Evolutionary conservation across 2,797 vertebrate species (phyloP), one percentile per base, ranked within the genome.

Genomic region (Scolopax rusticola): DNA sequence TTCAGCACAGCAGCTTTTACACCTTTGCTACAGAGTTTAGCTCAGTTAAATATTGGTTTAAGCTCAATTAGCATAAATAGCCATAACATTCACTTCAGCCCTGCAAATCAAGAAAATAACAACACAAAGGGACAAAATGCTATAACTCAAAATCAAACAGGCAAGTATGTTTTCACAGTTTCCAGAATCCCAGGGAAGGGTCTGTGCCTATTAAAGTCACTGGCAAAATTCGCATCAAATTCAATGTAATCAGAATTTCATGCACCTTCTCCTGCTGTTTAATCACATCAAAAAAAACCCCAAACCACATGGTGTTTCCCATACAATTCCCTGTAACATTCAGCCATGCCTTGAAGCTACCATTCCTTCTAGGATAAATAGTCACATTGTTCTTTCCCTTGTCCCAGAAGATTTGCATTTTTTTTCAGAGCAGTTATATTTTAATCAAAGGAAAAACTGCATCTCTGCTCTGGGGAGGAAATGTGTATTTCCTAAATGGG

Each of bases 21-120:
- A 84, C 14, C 20, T 70, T 54, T 84, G 33, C 54, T 87, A 73
- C 15, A 64, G 13, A 79, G 8, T 82, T 95, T 64, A 84, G 16
- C 20, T 89, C 50, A 53, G 45, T 80, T 75, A 53, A 86, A 85
- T 53, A 38, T 63, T 89, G 63, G 74, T 94, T 95, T 61, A 87
- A 90, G 68, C 38, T 95, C 63, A 68, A 30, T 90, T 51, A 90
- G 43, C 51, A 79, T 43, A 92, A 89, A 88, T 53, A 84, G 54
- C 50, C 40, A 2, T 56, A 83, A 60, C 53, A 56, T 75, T 68
- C 78, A 85, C 50, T 86, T 91, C 87, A 69, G 8, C 54, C 21
- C 17, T 84, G 27, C 81, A 91, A 95, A 84, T 56, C n/a, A 81
- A 54, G n/a, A 41, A 93, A 80, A 75, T 83, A 83, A 77, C 89